Evolutionary conservation across 1,140 invertebrate genomes (phyloP).

Genomic region (Leptinotarsa undecemlineata): DNA sequence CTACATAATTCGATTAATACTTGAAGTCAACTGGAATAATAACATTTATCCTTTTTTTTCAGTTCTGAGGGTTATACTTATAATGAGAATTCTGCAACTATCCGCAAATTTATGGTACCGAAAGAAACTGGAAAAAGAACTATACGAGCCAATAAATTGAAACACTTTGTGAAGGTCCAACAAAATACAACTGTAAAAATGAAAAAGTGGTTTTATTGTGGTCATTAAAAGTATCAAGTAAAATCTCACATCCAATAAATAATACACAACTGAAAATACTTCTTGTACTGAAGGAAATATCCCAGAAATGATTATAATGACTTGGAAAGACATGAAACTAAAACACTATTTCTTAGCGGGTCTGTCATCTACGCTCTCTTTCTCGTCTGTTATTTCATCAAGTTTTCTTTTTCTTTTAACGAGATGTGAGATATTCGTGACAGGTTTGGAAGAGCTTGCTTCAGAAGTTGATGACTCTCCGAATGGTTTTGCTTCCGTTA

Average conservation of each 20-base stretch:
- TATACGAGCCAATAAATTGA: constrained; percentile 34
- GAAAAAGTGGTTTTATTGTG: constrained; percentile 1
- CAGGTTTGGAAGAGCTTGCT: constrained; percentile 55
- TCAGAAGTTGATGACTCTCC: constrained; percentile 12
- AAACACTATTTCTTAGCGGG: constrained; percentile 58
- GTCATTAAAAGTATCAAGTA: neutral
- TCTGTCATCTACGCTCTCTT: constrained; percentile 49
- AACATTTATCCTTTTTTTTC: constrained; percentile 15
- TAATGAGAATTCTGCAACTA: constrained; percentile 39
- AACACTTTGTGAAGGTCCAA: constrained; percentile 1
- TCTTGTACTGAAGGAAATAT: too few relatives aligned
- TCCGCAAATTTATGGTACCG: constrained; percentile 42
- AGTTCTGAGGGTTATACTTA: constrained; percentile 38
- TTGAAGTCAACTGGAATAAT: too few relatives aligned
- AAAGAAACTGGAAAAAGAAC: constrained; percentile 42
- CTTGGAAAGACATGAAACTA: too few relatives aligned
- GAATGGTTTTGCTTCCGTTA: constrained; percentile 21
- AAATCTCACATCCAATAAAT: neutral
- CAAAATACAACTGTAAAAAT: constrained; percentile 1
- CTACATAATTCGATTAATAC: too few relatives aligned
- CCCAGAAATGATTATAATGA: too few relatives aligned
- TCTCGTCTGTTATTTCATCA: constrained; percentile 56
- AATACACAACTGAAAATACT: neutral
- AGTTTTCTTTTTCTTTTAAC: constrained; percentile 73
- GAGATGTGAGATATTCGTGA: constrained; percentile 73